Evolutionary conservation across 2,797 vertebrate genomes (phyloP), one percentile per base, ranked within the genome.

Genomic region (Acanthurus lineatus): DNA sequence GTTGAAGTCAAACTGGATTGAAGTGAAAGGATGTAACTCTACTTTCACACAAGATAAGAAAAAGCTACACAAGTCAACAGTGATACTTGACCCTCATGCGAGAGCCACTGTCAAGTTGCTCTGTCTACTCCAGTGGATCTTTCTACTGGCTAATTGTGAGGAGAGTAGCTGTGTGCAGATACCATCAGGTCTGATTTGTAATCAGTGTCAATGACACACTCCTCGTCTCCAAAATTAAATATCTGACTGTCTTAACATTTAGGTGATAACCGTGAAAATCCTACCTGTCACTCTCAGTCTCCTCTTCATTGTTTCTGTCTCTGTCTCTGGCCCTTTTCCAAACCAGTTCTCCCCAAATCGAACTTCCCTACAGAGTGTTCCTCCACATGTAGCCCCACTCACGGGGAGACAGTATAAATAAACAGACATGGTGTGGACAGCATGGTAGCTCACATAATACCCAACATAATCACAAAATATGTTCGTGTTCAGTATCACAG

Each of bases 321-420:
- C 53, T 53, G 6, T 59, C 45, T 77, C 17, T 86, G 84, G 81
- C 75, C 11, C 45, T 44, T 77, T 16, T 86, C 74, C 28, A 87
- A 78, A 81, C 28, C 70, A 40, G 69, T 56, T 57, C 44, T 58
- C 15, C 53, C 49, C 54, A 32, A 9, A 63, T 32, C 10, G 3
- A 81, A 68, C 79, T 76, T 75, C 59, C 54, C 73, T 28, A 28
- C 67, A 47, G 57, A 62, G 63, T 64, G 60, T 83, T 85, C 76
- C 79, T 85, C 81, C 47, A 75, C 81, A 76, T 86, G 81, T 90
- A 86, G 80, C 87, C 84, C 73, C 82, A 90, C 79, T 86, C 64
- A 71, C 78, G 66, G 72, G 76, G 61, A 2, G 49, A 77, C 51
- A 64, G 74, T 89, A 91, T 86, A 89, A 89, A 88, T 88, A 90